Conservation (phyloP, 2,113 vertebrate genomes). For the Ceyx melanurus region DNA sequence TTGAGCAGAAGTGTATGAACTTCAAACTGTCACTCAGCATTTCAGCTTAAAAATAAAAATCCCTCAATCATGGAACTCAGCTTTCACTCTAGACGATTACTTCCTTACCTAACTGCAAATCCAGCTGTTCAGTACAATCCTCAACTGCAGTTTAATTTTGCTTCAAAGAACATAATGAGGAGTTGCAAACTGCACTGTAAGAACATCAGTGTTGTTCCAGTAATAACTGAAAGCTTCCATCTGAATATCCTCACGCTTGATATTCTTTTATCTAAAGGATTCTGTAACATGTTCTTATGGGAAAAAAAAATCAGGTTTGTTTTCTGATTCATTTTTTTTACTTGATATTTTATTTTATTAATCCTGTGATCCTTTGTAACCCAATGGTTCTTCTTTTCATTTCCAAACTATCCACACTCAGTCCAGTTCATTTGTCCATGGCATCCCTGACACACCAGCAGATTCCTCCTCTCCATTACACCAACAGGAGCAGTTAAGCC, state of each 20-base stretch:
- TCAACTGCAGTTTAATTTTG: not conserved
- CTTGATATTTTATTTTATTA: not conserved
- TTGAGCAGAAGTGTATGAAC: not conserved
- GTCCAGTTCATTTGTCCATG: accelerated
- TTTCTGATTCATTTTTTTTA: not conserved
- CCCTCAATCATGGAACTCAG: not conserved
- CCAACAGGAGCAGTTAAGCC: not conserved
- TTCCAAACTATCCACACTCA: not conserved
- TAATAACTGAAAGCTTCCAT: not conserved
- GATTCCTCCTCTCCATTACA: not conserved
- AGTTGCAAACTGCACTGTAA: not conserved
- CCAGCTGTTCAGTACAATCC: not conserved
- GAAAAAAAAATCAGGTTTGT: not conserved
- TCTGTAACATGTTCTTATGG: not conserved
- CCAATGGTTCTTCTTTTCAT: not conserved
- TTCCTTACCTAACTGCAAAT: not conserved
- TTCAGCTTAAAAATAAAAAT: not conserved
- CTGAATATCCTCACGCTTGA: not conserved
- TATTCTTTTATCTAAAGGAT: not conserved
- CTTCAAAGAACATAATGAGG: not conserved
- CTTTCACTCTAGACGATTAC: not conserved
- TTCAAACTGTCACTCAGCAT: not conserved
- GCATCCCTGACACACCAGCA: not conserved
- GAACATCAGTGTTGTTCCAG: not conserved
- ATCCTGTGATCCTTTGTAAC: not conserved